Conservation (phyloP, 2,888 invertebrate species). For the Volucella inanis region DNA sequence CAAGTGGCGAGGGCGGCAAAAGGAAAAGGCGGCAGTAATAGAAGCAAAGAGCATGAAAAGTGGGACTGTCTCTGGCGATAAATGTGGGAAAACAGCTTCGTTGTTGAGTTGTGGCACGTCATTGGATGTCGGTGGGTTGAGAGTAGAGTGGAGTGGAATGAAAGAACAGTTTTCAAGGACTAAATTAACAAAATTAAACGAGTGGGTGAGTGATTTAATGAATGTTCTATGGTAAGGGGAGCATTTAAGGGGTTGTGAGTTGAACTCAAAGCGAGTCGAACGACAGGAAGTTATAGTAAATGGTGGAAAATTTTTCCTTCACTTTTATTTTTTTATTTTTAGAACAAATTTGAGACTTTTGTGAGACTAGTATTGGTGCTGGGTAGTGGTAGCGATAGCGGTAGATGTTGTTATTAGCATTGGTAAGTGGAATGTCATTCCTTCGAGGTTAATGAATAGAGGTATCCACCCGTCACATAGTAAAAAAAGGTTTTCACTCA, state of each 20-base stretch:
- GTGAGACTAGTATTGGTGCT: background rate
- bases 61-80: constrained; percentile 72
- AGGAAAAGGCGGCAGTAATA: background rate
- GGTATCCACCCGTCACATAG: background rate
- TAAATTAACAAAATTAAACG: constrained; percentile 75
- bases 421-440: background rate
- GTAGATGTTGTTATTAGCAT: no score
- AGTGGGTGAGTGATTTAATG: constrained; percentile 75
- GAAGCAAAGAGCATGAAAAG: constrained; percentile 52
- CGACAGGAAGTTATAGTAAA: constrained; percentile 20
- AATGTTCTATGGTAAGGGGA: constrained; percentile 61
- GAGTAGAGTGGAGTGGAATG: background rate
- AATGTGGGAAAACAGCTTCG: constrained; percentile 73
- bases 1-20: background rate
- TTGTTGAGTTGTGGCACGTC: constrained; percentile 21
- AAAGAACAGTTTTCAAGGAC: constrained; percentile 60
- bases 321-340: background rate
- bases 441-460: constrained; percentile 6
- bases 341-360: background rate
- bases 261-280: constrained; percentile 15
- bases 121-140: constrained; percentile 3
- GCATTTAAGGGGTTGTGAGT: constrained; percentile 34
- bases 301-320: background rate
- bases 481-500: constrained; percentile 18
- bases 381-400: background rate